These are phyloP conservation scores for Pyrrhia umbra DNA, from an alignment of 2,888 invertebrate genomes.

Conservation along the genomic window DNA sequence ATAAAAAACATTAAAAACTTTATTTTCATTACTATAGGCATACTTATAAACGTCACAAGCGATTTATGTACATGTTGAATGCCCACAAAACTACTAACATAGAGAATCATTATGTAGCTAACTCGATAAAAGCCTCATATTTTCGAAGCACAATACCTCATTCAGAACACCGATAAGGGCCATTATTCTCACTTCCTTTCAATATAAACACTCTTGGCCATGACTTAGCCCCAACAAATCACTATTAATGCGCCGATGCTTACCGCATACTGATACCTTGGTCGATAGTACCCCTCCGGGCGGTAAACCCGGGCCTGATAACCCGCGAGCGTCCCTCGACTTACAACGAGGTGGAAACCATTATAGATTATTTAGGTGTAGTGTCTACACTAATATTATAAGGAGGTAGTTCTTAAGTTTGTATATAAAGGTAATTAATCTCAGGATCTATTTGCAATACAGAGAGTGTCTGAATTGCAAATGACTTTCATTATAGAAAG, in stretches of 20 bases:
- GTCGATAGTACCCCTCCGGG: constrained; percentile 4
- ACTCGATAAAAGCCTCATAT: neutral
- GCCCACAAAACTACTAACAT: neutral
- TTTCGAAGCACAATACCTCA: neutral
- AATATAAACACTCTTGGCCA: constrained; percentile 18
- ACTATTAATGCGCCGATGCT: constrained; percentile 27
- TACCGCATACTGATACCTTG: constrained; percentile 44
- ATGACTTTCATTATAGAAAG: no score
- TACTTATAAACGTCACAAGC: no score
- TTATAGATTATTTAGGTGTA: neutral
- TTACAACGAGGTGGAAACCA: constrained; percentile 13
- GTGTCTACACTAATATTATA: neutral
- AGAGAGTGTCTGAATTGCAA: no score
- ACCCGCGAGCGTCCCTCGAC: constrained; percentile 7
- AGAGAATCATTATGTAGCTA: neutral
- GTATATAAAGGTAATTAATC: no score
- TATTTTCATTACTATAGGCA: no score
- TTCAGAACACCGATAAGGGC: constrained; percentile 3
- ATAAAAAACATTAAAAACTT: no score
- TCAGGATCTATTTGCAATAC: no score
- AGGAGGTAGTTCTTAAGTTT: neutral
- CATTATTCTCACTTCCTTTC: constrained; percentile 24
- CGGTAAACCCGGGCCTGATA: neutral
- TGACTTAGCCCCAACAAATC: constrained; percentile 33
- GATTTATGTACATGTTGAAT: no score